phyloP scores from a whole-genome alignment of 2,797 vertebrate genomes.

The Phrynocephalus guinanensis region DNA sequence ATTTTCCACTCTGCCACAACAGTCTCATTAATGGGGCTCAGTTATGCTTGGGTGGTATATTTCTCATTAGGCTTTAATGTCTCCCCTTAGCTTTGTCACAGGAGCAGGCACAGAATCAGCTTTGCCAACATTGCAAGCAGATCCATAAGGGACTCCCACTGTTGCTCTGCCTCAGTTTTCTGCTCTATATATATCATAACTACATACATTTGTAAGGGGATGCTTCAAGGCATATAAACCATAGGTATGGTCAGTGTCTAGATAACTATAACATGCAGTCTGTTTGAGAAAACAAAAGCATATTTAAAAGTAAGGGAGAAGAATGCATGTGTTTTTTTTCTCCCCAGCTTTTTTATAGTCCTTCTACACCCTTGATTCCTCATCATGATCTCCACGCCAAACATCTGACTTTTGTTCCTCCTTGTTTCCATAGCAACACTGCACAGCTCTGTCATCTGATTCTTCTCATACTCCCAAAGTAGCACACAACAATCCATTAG shows the following conservation, averaged over 20 bases:
- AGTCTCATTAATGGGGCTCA: background rate
- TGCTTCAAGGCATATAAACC: background rate
- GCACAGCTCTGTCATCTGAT: background rate
- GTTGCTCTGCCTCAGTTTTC: background rate
- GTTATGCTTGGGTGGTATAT: background rate
- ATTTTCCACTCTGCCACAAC: background rate
- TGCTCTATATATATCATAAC: background rate
- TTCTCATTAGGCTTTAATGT: background rate
- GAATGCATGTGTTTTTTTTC: background rate
- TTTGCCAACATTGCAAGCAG: background rate
- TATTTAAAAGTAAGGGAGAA: background rate
- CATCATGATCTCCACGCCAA: slow-evolving; percentile 22
- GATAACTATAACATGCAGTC: background rate
- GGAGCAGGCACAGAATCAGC: background rate
- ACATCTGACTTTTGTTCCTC: slow-evolving; percentile 17
- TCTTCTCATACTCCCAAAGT: background rate
- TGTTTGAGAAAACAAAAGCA: background rate
- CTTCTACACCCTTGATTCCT: background rate
- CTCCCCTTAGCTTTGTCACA: background rate
- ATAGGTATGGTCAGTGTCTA: background rate
- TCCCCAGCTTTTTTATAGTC: background rate
- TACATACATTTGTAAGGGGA: background rate
- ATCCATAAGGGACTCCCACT: too few species aligned
- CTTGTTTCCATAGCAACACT: slow-evolving; percentile 22
- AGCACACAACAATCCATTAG: background rate